Base-by-base conservation (phyloP, 2,888 invertebrate species). In the Erebia aethiops region DNA sequence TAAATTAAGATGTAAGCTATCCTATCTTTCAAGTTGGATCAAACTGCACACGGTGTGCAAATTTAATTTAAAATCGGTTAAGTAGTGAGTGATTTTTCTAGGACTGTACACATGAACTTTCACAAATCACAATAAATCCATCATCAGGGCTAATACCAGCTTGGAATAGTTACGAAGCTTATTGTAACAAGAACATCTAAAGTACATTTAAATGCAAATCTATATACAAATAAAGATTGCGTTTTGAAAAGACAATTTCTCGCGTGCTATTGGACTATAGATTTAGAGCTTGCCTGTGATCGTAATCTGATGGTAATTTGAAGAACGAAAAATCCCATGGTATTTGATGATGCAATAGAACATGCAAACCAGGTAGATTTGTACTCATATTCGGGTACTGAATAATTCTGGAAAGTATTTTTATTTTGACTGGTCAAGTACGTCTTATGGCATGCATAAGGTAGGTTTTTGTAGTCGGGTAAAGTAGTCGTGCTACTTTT, bases 181-280 rank as follows among this genome's bases (percentile, higher is more conserved):
- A 66, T 56, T 66, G 66, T 66, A 66, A 66, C 66, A 56, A 66
- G 66, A 57, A 43, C 66, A 56, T 66, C 41, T 13, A 56, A 66
- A 66, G 56, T 43, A 56, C 66, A 56, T 66, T 66, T 66, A 21
- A 56, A 66, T 66, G 66, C 66, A 66, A 66, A 66, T 66, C 43
- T 66, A 46, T 13, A 57, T 46, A 56, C 66, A 66, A 66, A 66
- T 66, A 46, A 21, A 21, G 43, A 43, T 56, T 46, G 43, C 66
- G 21, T 66, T 43, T 66, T 46, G 5, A 56, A 61, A 46, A 61
- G 13, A 18, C 46, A 13, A 60, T 18, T 46, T 46, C 43, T 46
- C 8, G 10, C 3, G 18, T 18, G 16, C 11, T 18, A 10, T 61
- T 18, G 43, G 10, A 46, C 10, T 46, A 46, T 43, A 16, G 43